A percentile compares a stretch with the other conserved stretches of the same genome.
These are phyloP conservation scores for rabbit (Oryctolagus cuniculus) DNA, from an alignment of 2,113 vertebrate genomes.

Conservation along the genomic window mOryCun1.1 NC_091438.1:19851001-19851500, in stretches of 20 bases:
- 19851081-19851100: rapidly evolving
- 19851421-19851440: background rate
- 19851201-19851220: background rate
- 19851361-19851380: rapidly evolving
- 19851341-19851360: rapidly evolving
- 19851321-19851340: too few species aligned
- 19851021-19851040: too few species aligned
- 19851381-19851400: background rate
- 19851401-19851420: rapidly evolving
- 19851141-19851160: background rate
- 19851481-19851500: too few species aligned
- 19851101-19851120: background rate
- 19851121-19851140: background rate
- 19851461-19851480: too few species aligned
- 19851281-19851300: background rate
- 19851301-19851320: background rate
- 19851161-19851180: background rate
- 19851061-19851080: too few species aligned
- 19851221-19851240: background rate
- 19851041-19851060: too few species aligned
- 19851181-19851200: background rate
- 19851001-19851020: too few species aligned
- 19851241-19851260: slow-evolving; percentile 6
- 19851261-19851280: background rate
- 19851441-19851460: background rate